Evolutionary conservation across 2,888 invertebrate genomes (phyloP).

Genomic region (Idaea straminata): DNA sequence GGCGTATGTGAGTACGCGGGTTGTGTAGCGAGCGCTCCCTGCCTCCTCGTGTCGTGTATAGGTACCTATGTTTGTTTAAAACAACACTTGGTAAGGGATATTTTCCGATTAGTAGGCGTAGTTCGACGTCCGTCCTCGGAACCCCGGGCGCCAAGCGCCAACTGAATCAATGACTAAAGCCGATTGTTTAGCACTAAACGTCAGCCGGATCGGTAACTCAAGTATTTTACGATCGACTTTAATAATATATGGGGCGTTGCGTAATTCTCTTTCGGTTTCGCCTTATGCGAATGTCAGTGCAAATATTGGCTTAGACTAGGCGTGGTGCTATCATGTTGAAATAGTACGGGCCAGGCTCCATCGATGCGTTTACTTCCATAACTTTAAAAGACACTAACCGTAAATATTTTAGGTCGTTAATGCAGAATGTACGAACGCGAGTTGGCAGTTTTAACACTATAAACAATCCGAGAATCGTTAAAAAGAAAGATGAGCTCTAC

Average conservation of each 20-base stretch:
- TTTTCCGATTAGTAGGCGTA: conserved; percentile 65
- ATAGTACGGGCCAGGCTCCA: conserved; percentile 25
- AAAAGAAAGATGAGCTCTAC: conserved; percentile 79
- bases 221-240: conserved; percentile 67
- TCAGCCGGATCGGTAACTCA: conserved; percentile 75
- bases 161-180: conserved; percentile 67
- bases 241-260: conserved; percentile 75
- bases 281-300: conserved; percentile 53
- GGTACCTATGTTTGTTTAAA: conserved; percentile 44
- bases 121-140: conserved; percentile 58
- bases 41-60: conserved; percentile 35
- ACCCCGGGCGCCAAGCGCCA: conserved; percentile 59
- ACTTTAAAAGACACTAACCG: conserved; percentile 48
- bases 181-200: conserved; percentile 74
- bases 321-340: conserved; percentile 27
- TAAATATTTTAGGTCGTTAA: conserved; percentile 69
- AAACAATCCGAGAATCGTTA: conserved; percentile 74
- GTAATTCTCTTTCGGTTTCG: conserved; percentile 60
- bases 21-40: conserved; percentile 25
- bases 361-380: conserved; percentile 34
- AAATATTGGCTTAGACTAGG: conserved; percentile 44
- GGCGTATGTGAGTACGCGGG: not conserved
- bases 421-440: conserved; percentile 51
- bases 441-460: conserved; percentile 70
- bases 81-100: conserved; percentile 57